A percentile compares a stretch with the other conserved stretches of the same genome.
Conservation (phyloP, 1,140 invertebrate genomes). For the Lasaia peninsularis region DNA sequence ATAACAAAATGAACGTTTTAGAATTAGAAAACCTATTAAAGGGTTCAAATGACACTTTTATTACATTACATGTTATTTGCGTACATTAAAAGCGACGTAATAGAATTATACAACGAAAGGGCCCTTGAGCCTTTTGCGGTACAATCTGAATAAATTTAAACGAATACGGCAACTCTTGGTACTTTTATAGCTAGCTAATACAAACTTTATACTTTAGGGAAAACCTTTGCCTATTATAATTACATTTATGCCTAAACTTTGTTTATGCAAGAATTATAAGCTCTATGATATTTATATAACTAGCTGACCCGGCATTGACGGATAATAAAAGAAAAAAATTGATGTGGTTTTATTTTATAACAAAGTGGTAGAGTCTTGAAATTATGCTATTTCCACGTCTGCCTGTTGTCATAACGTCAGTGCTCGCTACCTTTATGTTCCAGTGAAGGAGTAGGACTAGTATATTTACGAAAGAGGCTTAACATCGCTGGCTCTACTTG, state of each 20-base stretch:
- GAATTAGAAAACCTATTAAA: background rate
- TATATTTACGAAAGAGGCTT: too few relatives aligned
- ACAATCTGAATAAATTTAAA: conserved; percentile 19
- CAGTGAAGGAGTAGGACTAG: too few relatives aligned
- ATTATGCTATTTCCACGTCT: too few relatives aligned
- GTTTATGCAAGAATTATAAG: conserved; percentile 7
- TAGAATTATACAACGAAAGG: conserved; percentile 20
- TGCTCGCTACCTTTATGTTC: too few relatives aligned
- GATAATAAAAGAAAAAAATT: too few relatives aligned
- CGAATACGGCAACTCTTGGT: background rate
- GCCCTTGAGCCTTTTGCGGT: conserved; percentile 5
- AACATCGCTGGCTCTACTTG: too few relatives aligned
- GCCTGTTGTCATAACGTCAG: too few relatives aligned
- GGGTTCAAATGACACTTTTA: background rate
- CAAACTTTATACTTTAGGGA: background rate
- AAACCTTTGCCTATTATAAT: background rate
- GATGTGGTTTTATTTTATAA: too few relatives aligned
- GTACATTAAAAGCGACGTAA: conserved; percentile 7
- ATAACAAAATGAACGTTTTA: background rate
- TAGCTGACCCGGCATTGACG: too few relatives aligned
- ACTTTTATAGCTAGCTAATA: background rate
- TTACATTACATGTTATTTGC: background rate
- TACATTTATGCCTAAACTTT: background rate
- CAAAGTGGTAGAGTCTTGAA: too few relatives aligned
- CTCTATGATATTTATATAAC: background rate